Conservation (phyloP, 2,888 invertebrate genomes). For the Stenoptilia bipunctidactyla region DNA sequence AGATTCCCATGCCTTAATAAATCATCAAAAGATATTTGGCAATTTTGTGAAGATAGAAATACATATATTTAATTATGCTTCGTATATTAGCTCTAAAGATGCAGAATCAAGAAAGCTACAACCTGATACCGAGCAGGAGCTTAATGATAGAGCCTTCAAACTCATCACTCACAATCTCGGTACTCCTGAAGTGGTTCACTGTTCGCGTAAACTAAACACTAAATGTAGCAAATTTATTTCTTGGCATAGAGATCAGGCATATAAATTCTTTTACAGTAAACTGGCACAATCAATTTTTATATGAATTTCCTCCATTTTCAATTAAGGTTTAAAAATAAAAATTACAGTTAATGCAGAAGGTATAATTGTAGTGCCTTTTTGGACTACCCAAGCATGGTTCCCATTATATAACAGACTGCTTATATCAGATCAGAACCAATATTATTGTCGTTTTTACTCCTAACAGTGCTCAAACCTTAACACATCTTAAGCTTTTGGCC, state of each 20-base stretch:
- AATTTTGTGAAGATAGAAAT: constrained; percentile 9
- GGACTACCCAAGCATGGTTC: too few species aligned
- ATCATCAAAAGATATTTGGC: constrained; percentile 4
- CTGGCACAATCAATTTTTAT: not conserved
- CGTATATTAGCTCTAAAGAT: constrained; percentile 11
- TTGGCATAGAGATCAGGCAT: constrained; percentile 14
- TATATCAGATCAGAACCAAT: not conserved
- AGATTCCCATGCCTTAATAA: constrained; percentile 5
- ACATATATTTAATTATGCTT: constrained; percentile 8
- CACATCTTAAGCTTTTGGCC: not conserved
- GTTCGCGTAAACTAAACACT: constrained; percentile 13
- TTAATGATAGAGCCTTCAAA: constrained; percentile 6
- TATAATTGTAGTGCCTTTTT: not conserved
- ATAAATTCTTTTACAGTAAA: not conserved
- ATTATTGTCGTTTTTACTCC: not conserved
- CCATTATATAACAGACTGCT: not conserved
- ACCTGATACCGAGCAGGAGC: constrained; percentile 12
- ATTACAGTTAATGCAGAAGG: not conserved
- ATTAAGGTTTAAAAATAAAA: not conserved
- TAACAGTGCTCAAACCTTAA: too few species aligned
- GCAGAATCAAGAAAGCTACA: constrained; percentile 8
- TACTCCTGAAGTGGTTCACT: constrained; percentile 13
- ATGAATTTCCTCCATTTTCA: constrained; percentile 1
- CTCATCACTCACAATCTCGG: constrained; percentile 9
- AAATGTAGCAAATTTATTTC: constrained; percentile 12